Conservation (phyloP, 2,797 vertebrate genomes). For the Oryzias sinensis region DNA sequence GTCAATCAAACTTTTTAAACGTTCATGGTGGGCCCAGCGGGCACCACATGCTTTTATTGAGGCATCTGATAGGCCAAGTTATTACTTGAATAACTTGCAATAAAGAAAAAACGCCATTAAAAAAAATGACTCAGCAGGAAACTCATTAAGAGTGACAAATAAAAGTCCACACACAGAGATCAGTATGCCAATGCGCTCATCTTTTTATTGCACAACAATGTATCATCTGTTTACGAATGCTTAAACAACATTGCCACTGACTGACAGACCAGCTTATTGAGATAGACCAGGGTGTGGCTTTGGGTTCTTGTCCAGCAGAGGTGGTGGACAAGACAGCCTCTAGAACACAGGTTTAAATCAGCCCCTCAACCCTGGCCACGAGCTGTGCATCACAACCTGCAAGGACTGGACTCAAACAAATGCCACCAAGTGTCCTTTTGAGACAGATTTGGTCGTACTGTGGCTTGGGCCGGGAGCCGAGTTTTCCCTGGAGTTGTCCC, state of each 20-base stretch:
- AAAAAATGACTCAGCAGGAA: neutral
- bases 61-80: no score
- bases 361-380: slow-evolving; percentile 33
- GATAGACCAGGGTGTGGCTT: slow-evolving; percentile 74
- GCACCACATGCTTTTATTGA: no score
- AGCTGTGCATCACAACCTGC: slow-evolving; percentile 40
- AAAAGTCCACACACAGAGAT: slow-evolving; percentile 56
- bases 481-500: slow-evolving; percentile 46
- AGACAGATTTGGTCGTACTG: slow-evolving; percentile 44
- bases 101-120: no score
- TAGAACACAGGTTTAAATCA: slow-evolving; percentile 62
- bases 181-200: slow-evolving; percentile 80
- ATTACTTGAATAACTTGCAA: no score
- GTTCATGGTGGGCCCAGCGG: no score
- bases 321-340: slow-evolving; percentile 72
- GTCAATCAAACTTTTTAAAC: no score
- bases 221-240: slow-evolving; percentile 80
- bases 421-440: slow-evolving; percentile 24
- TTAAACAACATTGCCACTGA: slow-evolving; percentile 81
- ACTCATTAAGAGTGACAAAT: slow-evolving; percentile 29
- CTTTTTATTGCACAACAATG: slow-evolving; percentile 85
- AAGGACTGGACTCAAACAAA: slow-evolving; percentile 33
- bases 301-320: slow-evolving; percentile 69
- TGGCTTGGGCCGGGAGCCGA: slow-evolving; percentile 49
- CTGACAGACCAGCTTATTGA: slow-evolving; percentile 79